Evolutionary conservation across 2,888 invertebrate genomes (phyloP), one percentile per base, ranked within the genome.

Genomic region (Crepidodera aurea): DNA sequence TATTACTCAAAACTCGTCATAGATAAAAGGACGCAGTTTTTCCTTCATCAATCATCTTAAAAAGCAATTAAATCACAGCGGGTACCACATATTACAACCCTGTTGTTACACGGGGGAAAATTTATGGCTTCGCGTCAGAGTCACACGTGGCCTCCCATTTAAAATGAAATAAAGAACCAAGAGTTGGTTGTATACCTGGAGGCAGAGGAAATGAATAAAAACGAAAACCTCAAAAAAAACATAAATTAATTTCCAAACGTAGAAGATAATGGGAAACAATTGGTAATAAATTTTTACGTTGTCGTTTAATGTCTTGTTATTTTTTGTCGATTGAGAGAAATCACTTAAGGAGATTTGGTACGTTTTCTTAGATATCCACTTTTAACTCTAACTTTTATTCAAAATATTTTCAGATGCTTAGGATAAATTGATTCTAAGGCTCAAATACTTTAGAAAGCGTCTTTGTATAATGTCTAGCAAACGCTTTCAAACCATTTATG

Each of bases 191-290:
- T 34, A 10, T 57, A 57, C 56, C 56, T 57, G 56, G 40, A 59
- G 55, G 59, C 59, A 55, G 44, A 63, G 63, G 51, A 63, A 63
- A 62, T 42, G 54, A 46, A 62, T 50, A 18, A 48, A 59, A 48
- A 27, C 34, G 48, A 16, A 46, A 54, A 46, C 8, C 39, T 25
- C 29, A 15, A 39, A 55, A 48, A 59, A 53, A 51, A 58, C 62
- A 50, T 59, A 63, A 63, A 63, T 59, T 62, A 54, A 55, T 59
- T 63, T 59, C 59, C 51, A 55, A 63, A 63, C 54, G 39, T 51
- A 44, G 42, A 57, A 61, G 53, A 58, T 55, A 61, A 62, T 60
- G 57, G 64, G 56, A 67, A 66, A 67, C 67, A 67, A 67, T 67
- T 53, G 64, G 60, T 56, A 46, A 65, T 67, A 67, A 67, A 64